Conservation (phyloP, 2,888 invertebrate genomes). For the Dendrolimus pini region DNA sequence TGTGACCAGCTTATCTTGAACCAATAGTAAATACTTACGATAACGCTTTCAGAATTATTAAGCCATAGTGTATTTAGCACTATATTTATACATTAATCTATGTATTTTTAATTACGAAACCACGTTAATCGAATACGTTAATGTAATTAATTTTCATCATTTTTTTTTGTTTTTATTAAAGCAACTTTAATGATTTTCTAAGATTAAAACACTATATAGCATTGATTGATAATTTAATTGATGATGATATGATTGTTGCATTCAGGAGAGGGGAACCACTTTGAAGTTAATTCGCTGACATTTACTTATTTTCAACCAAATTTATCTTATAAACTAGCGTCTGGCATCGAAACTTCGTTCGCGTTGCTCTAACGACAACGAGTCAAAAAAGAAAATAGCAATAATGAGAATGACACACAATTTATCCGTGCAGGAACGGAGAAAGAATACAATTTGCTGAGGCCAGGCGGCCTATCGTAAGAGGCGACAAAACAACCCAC, state of each 20-base stretch:
- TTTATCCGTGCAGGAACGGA: too few species aligned
- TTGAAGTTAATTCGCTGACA: too few species aligned
- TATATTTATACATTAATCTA: neutral
- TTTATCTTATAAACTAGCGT: too few species aligned
- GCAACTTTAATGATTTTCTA: neutral
- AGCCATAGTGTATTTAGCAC: neutral
- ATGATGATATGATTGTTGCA: neutral
- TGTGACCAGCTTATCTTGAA: neutral
- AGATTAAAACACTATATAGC: neutral
- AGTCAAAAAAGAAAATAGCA: too few species aligned
- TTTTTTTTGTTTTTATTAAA: neutral
- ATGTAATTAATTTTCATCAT: neutral
- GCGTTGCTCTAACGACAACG: too few species aligned
- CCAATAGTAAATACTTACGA: neutral
- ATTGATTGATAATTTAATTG: neutral
- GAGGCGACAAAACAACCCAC: too few species aligned
- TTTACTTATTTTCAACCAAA: too few species aligned
- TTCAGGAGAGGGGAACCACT: too few species aligned
- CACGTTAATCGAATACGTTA: conserved; percentile 5
- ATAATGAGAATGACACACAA: too few species aligned
- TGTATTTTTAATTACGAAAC: conserved; percentile 6
- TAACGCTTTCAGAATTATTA: neutral
- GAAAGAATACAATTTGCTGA: too few species aligned
- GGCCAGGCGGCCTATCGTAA: too few species aligned
- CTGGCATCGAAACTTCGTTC: too few species aligned